These are phyloP conservation scores for Helobdella robusta DNA, from an alignment of 2,888 invertebrate genomes.

Conservation along the genomic window DNA sequence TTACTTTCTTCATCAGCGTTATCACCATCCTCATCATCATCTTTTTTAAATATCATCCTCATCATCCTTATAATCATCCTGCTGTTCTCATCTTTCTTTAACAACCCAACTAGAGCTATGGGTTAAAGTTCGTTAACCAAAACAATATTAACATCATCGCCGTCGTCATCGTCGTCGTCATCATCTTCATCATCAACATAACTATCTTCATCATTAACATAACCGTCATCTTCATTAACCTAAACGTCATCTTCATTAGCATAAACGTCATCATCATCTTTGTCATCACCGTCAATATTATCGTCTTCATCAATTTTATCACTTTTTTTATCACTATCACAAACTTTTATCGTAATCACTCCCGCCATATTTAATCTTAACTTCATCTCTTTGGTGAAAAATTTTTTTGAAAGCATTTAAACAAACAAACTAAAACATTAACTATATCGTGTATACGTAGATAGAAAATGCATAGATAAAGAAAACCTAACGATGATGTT, in stretches of 20 bases:
- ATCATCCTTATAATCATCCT: not conserved
- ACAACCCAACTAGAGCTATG: not conserved
- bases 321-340: not conserved
- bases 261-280: conserved; percentile 22
- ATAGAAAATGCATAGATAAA: too few species aligned
- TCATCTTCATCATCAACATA: conserved; percentile 19
- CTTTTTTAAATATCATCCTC: not conserved
- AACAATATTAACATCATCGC: not conserved
- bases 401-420: too few species aligned
- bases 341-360: too few species aligned
- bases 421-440: too few species aligned
- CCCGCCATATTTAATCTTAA: too few species aligned
- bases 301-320: conserved; percentile 7
- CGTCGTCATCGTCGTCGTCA: conserved; percentile 6
- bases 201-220: conserved; percentile 20
- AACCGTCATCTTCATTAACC: conserved; percentile 18
- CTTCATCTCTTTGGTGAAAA: too few species aligned
- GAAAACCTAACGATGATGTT: too few species aligned
- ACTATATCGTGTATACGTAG: too few species aligned
- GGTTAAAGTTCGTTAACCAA: not conserved
- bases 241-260: conserved; percentile 25
- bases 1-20: not conserved
- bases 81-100: not conserved
- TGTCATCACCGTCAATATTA: conserved; percentile 9
- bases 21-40: conserved; percentile 7